Evolutionary conservation across 2,888 invertebrate genomes (phyloP).

Genomic region (Sthenelais limicola): DNA sequence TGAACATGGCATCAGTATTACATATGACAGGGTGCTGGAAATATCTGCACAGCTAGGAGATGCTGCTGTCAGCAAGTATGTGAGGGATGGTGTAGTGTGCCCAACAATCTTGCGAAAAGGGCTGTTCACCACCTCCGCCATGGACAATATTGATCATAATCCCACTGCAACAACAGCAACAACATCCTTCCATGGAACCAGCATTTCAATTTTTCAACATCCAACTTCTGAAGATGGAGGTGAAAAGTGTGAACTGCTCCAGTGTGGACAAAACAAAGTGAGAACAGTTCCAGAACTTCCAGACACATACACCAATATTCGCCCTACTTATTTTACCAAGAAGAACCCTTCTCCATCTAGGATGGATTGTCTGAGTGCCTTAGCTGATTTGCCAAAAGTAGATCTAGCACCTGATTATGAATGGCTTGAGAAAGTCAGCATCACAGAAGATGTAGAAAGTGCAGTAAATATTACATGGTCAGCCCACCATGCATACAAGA

Average conservation of each 20-base stretch:
- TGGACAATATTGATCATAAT: slow-evolving; percentile 55
- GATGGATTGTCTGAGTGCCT: neutral
- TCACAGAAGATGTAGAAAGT: slow-evolving; percentile 33
- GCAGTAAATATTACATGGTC: slow-evolving; percentile 41
- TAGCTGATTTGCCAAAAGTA: neutral
- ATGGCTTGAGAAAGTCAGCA: slow-evolving; percentile 35
- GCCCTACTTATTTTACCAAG: slow-evolving; percentile 42
- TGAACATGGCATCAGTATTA: slow-evolving; percentile 52
- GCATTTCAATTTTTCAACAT: slow-evolving; percentile 53
- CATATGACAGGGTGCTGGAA: slow-evolving; percentile 54
- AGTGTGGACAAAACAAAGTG: slow-evolving; percentile 2
- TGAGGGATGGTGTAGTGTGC: slow-evolving; percentile 44
- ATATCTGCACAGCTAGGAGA: slow-evolving; percentile 51
- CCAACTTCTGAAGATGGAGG: slow-evolving; percentile 41
- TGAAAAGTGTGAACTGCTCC: slow-evolving; percentile 39
- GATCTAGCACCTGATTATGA: slow-evolving; percentile 42
- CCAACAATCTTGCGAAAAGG: slow-evolving; percentile 45
- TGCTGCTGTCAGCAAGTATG: slow-evolving; percentile 42
- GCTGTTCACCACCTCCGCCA: slow-evolving; percentile 52
- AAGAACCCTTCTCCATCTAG: slow-evolving; percentile 41
- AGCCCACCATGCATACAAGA: slow-evolving; percentile 43
- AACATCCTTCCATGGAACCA: slow-evolving; percentile 51
- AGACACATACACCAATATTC: slow-evolving; percentile 47
- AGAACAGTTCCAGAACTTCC: slow-evolving; percentile 49
- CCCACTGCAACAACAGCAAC: slow-evolving; percentile 49